Evolutionary conservation across 2,797 vertebrate species (phyloP).

Genomic region (Fistularia commersonii): DNA sequence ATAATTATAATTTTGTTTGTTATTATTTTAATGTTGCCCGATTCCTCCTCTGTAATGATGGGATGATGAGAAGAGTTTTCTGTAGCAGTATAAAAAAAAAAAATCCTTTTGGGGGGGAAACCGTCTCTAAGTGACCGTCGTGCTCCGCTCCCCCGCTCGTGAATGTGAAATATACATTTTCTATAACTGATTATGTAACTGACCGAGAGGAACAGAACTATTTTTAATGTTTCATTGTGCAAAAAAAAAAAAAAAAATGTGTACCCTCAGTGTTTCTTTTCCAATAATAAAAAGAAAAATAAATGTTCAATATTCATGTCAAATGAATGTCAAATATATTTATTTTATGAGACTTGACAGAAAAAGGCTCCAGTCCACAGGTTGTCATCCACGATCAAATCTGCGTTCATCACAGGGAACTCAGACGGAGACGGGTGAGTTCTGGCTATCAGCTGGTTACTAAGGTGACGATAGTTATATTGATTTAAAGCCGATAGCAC

Average conservation of each 20-base stretch:
- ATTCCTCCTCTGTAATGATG: too few relatives aligned
- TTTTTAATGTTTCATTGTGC: constrained; percentile 87
- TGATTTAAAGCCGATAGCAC: too few relatives aligned
- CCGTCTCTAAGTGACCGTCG: constrained; percentile 35
- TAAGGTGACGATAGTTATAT: too few relatives aligned
- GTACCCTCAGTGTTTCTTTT: constrained; percentile 67
- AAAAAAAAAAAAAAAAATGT: constrained; percentile 36
- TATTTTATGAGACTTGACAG: too few relatives aligned
- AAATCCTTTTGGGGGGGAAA: constrained; percentile 12
- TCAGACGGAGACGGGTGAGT: too few relatives aligned
- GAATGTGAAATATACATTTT: constrained; percentile 84
- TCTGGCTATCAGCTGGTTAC: too few relatives aligned
- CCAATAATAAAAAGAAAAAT: constrained; percentile 51
- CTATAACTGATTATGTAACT: constrained; percentile 72
- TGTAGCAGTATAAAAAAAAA: constrained; percentile 47
- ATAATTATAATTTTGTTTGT: too few relatives aligned
- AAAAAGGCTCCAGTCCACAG: too few relatives aligned
- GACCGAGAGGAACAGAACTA: constrained; percentile 75
- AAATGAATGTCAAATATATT: neutral
- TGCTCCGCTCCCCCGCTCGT: constrained; percentile 70
- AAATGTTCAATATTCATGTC: constrained; percentile 50
- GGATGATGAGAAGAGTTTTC: constrained; percentile 15
- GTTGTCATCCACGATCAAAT: too few relatives aligned
- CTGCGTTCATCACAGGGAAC: too few relatives aligned
- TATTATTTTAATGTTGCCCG: too few relatives aligned